Evolutionary conservation across 35 echinoderm and acorn worm genomes (phyloP), one percentile per base, ranked within the genome.

Genomic region (Heliocidaris erythrogramma): DNA sequence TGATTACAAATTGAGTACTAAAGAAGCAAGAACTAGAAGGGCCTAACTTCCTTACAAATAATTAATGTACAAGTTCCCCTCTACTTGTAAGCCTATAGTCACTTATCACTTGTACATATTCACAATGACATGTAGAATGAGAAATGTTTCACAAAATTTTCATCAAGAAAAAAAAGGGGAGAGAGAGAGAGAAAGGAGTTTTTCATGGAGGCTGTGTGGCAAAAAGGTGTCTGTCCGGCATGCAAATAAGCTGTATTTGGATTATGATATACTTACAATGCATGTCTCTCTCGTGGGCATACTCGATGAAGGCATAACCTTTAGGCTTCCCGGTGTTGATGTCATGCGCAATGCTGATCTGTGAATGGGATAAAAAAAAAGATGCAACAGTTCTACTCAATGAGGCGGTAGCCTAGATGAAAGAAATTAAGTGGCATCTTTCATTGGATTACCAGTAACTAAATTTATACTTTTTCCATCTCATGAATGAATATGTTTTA

Each of bases 231-330:
- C 7, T 52, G 27, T 78, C 65, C 65, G 18, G 8, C 65, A 78
- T 78, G 65, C 65, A 78, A n/a, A 78, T 18, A 7, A 78, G n/a
- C 6, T 7, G 27, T 71, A 71, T 71, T 71, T 5, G 17, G 52
- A 56, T 78, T 78, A 78, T 78, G 11, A 30, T 48, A 92, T 95
- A 96, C 98, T 97, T 96, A 99, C 98, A 91, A 90, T 99, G 98
- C 98, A 99, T 99, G 90, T 99, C 98, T 92, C 98, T 95, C 86
- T 99, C 98, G 60, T 99, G 98, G 29, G 97, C 98, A 78, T 99
- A 99, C 92, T 99, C 98, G n/a, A 99, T 99, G 94, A 99, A 99
- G 12, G 98, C 98, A 89, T 99, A 99, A 10, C 98, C 98, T 5
- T 97, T 92, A 6, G 98, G 98, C 71, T 99, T 99, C 27, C 98